These are phyloP conservation scores for Limnothrissa miodon DNA, from an alignment of 2,113 vertebrate species.

Conservation along the genomic window DNA sequence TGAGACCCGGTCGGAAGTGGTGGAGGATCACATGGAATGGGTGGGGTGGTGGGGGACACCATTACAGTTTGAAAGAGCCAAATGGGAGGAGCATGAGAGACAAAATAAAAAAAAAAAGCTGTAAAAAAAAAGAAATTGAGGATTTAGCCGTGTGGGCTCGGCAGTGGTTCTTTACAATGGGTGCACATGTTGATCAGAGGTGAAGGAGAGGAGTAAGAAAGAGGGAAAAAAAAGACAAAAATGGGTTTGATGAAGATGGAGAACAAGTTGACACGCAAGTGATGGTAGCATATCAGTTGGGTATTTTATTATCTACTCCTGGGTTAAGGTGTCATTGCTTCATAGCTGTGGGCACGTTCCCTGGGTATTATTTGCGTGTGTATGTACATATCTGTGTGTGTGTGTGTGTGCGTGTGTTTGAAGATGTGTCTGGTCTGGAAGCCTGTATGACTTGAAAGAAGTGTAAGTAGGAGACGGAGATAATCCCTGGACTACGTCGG, in stretches of 20 bases:
- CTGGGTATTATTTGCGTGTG: too few species aligned
- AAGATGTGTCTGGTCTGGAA: conserved; percentile 35
- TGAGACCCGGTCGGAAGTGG: conserved; percentile 36
- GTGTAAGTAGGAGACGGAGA: conserved; percentile 24
- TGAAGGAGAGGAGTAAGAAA: conserved; percentile 25
- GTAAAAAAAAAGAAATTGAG: conserved; percentile 31
- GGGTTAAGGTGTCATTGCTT: conserved; percentile 17
- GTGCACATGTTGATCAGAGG: conserved; percentile 35
- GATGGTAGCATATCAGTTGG: conserved; percentile 29
- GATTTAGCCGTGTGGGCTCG: conserved; percentile 38
- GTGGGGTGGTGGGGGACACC: conserved; percentile 41
- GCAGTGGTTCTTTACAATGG: conserved; percentile 42
- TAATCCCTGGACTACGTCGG: conserved; percentile 71
- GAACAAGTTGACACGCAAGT: conserved; percentile 23
- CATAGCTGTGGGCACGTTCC: conserved; percentile 45
- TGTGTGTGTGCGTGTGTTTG: conserved; percentile 37
- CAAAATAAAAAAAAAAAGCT: conserved; percentile 32
- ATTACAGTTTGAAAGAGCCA: conserved; percentile 10
- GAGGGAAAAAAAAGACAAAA: neutral
- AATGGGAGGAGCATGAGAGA: conserved; percentile 26
- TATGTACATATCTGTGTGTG: conserved; percentile 55
- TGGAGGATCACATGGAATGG: conserved; percentile 27
- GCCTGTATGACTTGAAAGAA: neutral
- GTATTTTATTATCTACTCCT: conserved; percentile 44
- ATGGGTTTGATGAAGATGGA: neutral